Evolutionary conservation across 53 echinoderm and acorn worm genomes (phyloP), one percentile per base, ranked within the genome.

Genomic region (Pentamera pediparva): DNA sequence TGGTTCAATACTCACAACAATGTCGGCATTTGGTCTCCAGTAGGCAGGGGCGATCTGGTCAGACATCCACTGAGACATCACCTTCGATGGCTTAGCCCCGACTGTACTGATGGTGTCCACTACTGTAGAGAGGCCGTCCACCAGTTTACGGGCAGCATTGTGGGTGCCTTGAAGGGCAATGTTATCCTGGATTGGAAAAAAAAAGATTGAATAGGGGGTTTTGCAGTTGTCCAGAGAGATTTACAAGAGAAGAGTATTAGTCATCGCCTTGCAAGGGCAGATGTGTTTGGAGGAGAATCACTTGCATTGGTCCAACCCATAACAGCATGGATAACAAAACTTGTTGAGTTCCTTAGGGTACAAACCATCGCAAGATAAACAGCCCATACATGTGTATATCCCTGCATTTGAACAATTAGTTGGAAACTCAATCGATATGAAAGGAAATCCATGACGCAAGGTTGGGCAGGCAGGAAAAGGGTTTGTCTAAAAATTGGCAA

Each of bases 61-160:
- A 18, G 90, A 87, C 90, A 94, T 94, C 95, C 95, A 94, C 37
- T 94, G 90, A 11, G 87, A 86, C 76, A 94, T 81, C 76, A 94
- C 81, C 67, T 84, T 90, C 49, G 95, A 90, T 12, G 95, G 95
- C 58, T 87, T 90, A 29, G 90, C 87, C 57, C 95, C 83, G 61
- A 94, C 95, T 20, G 81, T 86, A 28, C 86, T 78, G 18, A 94
- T 90, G 22, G 86, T 76, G 74, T 84, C 90, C 7, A 86, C 87
- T 36, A 94, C 90, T 4, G 84, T 76, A 13, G 87, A 87, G 12
- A 94, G 69, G n/a, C 95, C 95, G 39, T 94, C 95, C 47, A 94
- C 76, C 13, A 94, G 56, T 34, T 84, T 84, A 37, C 95, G 76
- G 7, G 87, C 90, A 56, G 95, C 90, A 76, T 94, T 94, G 84